Base-by-base conservation (phyloP, 1,140 invertebrate species). In the Batillaria attramentaria region DNA sequence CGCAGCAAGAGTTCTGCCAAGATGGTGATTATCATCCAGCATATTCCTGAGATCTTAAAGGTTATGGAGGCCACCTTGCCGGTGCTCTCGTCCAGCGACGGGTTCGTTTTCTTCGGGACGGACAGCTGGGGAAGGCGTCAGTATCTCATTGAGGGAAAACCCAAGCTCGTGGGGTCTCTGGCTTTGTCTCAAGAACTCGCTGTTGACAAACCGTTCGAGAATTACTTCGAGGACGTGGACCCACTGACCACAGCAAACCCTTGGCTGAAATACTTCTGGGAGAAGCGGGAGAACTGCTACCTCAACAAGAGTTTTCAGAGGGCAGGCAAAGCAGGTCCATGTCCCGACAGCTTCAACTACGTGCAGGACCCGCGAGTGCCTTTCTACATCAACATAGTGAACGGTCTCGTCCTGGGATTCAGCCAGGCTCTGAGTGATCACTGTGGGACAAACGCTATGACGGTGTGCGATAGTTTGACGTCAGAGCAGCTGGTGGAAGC, bases 11-110 rank as follows among this genome's bases (percentile, higher is more conserved):
- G 74, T 24, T 20, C 39, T 2, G 81, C 79, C 24, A 78, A 35
- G 66, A 43, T 80, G 5, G 81, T 83, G 3, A 68, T 83, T 1
- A 50, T 78, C 20, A 77, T 83, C 37, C 35, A 80, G 31, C 43
- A 76, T 35, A 66, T 62, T 6, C 31, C 74, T 24, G 35, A 65
- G 1, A 24, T 76, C n/a, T 1, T 39, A 2, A 24, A 31, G 8
- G 43, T 83, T 5, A 74, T 77, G 75, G 54, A n/a, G 2, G 65
- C 62, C 50, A 42, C 72, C 43, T 8, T 60, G 28, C 46, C 62
- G 5, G 18, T 41, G 24, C 46, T 79, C 20, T 33, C 24, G 2
- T 5, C 72, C 24, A 46, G 5, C 1, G 68, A 72, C 35, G 46
- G 60, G 24, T 79, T 79, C 50, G 18, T 79, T 4, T 79, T 79